Base-by-base conservation (phyloP, 2,888 invertebrate species). In the Latrodectus elegans region DNA sequence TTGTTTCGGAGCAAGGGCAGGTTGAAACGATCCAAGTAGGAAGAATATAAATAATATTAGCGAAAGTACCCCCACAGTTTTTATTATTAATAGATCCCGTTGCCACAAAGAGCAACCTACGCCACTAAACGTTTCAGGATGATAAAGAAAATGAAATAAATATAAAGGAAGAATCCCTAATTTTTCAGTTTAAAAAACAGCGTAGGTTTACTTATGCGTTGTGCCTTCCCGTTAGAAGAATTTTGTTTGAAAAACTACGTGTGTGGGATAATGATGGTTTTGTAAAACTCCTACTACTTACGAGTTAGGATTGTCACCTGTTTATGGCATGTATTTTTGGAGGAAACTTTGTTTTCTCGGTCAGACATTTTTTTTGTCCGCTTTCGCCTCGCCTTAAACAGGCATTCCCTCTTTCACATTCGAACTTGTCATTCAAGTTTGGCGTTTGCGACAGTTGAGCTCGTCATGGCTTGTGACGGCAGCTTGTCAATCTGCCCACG, bases 231-330 rank as follows among this genome's bases (percentile, higher is more conserved):
- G 70, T 51, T 60, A 76, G 76, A 76, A 15, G 64, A 76, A 14
- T 84, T 78, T 67, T 74, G 52, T 55, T 49, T 38, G 52, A 26
- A 51, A 65, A 80, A 67, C 77, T n/a, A 14, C 9, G 17, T 67
- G 86, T 76, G 86, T 87, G 86, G 86, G 86, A 87, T 87, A 87
- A 87, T 87, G 86, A 87, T 73, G 73, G 86, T 87, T 87, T 84
- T 75, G 76, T 72, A 53, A 65, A 70, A 87, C 86, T 81, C 86
- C 86, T 82, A 87, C 86, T 77, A 81, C 81, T 81, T 55, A 65
- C 49, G 67, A 49, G 68, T 68, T 75, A 26, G 55, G 76, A 81
- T 87, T 87, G 86, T 87, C 86, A 87, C 86, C 86, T 87, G 86
- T 77, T 87, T 87, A 82, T 77, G 86, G 86, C 74, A 70, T 74